Percentiles rank a stretch among this genome's conserved stretches.
Conservation (phyloP, 2,888 invertebrate genomes). For the Lithosia quadra region DNA sequence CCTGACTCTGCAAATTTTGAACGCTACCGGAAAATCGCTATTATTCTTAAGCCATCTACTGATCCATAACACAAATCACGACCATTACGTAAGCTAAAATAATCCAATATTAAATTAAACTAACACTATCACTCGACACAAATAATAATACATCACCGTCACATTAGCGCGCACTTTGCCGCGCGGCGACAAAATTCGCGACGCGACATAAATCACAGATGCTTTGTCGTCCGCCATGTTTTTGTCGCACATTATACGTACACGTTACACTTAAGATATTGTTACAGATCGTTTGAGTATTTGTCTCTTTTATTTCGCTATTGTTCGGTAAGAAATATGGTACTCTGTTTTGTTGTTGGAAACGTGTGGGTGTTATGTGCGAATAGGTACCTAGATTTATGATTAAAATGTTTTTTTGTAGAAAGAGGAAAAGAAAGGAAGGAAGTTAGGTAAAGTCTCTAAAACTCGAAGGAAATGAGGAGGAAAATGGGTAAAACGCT, state of each 20-base stretch:
- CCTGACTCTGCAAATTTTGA: no score
- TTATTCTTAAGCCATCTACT: no score
- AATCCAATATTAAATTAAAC: conserved; percentile 2
- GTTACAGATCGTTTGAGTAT: conserved; percentile 61
- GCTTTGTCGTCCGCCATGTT: conserved; percentile 65
- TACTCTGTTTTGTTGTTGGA: conserved; percentile 5
- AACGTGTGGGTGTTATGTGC: background rate
- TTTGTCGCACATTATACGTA: conserved; percentile 63
- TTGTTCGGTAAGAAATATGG: conserved; percentile 46
- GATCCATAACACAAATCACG: no score
- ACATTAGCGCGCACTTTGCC: conserved; percentile 9
- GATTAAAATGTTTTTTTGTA: background rate
- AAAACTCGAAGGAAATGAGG: background rate
- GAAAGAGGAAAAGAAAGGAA: background rate
- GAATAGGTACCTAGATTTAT: background rate
- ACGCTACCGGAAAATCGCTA: no score
- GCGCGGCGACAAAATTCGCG: conserved; percentile 38
- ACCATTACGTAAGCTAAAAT: background rate
- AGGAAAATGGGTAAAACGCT: background rate
- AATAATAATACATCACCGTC: conserved; percentile 21
- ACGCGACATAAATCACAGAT: conserved; percentile 54
- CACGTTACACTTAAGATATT: conserved; percentile 62
- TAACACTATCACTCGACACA: conserved; percentile 28
- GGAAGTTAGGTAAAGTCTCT: background rate
- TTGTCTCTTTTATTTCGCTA: conserved; percentile 49